Evolutionary conservation across 2,888 invertebrate species (phyloP), one percentile per base, ranked within the genome.

Genomic region (Apamea crenata): DNA sequence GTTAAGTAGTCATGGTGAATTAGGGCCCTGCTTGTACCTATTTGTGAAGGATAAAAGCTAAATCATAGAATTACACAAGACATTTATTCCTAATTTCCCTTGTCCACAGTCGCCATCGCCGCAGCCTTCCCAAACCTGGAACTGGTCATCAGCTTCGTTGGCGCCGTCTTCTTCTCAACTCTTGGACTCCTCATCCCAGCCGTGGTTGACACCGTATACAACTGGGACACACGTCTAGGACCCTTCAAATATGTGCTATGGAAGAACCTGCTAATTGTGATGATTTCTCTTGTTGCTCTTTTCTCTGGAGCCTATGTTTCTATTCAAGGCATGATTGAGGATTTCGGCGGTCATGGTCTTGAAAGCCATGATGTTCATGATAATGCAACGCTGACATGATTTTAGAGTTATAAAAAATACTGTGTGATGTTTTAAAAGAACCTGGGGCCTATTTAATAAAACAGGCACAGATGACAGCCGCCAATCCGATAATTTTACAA

Each of bases 111-210:
- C 89, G 97, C 97, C 2, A 93, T 99, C 69, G 98, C 99, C 0
- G 98, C 98, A 6, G 97, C 98, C 4, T 98, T 99, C 74, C 99
- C 99, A 0, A 97, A 99, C 91, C 95, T 99, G 84, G 99, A 98
- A 81, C 97, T 99, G 3, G 98, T 99, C 87, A 99, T 99, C 91
- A 98, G 99, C 70, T 96, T 99, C 77, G 98, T 99, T 0, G 99
- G 99, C 29, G 98, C 99, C 2, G 97, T 98, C 25, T 98, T 98
- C 91, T 98, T 98, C 91, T 98, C 98, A 1, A 97, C 97, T 8
- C 97, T 98, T 73, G 99, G 99, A 0, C 97, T 98, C 36, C 95
- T 98, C 72, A 97, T 98, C 50, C 98, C 98, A 25, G 98, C 98
- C 0, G 94, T 98, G 0, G 97, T 98, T 0, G 98, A 99, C 88